These are phyloP conservation scores for Dasypus novemcinctus DNA, from an alignment of 2,113 vertebrate genomes.

Conservation along the genomic window DNA sequence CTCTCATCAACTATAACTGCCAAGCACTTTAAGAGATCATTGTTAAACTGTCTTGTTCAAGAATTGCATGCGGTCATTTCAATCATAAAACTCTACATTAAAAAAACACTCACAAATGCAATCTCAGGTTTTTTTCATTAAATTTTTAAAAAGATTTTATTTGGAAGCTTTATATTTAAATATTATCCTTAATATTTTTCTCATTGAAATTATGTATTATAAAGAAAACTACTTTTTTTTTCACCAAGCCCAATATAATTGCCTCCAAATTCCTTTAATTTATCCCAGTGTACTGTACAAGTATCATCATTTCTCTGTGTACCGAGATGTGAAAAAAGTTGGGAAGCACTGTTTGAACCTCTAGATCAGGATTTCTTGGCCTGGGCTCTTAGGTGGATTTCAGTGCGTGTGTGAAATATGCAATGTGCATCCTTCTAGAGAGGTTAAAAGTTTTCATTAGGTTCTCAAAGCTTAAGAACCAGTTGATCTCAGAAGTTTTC, in stretches of 20 bases:
- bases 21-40: conserved; percentile 15
- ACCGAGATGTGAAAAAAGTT: neutral
- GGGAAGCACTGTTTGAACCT: conserved; percentile 15
- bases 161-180: conserved; percentile 36
- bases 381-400: neutral
- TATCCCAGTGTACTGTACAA: conserved; percentile 14
- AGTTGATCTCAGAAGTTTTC: too few species aligned
- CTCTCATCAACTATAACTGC: conserved; percentile 19
- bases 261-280: conserved; percentile 46
- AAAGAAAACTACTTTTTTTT: neutral
- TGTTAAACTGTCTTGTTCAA: conserved; percentile 30
- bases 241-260: neutral
- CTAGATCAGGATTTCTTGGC: conserved; percentile 41
- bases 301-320: conserved; percentile 31
- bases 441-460: conserved; percentile 32
- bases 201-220: neutral
- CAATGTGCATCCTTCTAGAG: conserved; percentile 38
- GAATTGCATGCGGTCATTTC: neutral
- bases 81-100: neutral
- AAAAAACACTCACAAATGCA: conserved; percentile 14
- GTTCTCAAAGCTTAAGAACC: conserved; percentile 43
- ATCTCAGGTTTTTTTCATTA: conserved; percentile 47
- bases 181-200: conserved; percentile 36
- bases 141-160: conserved; percentile 41
- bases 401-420: conserved; percentile 15